Base-by-base conservation (phyloP, 2,888 invertebrate species). In the Frankliniella fusca region DNA sequence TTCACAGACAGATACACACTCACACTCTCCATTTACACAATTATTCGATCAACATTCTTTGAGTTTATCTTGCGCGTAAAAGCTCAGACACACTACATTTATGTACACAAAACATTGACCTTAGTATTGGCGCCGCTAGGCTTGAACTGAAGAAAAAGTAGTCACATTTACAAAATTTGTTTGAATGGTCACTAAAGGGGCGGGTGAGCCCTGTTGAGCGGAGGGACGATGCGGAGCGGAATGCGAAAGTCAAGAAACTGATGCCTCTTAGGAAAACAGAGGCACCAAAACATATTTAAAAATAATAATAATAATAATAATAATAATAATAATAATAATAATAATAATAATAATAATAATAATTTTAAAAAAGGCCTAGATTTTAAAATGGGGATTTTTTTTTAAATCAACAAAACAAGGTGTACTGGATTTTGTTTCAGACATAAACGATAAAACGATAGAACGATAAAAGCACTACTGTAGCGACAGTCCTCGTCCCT, bases 21-120 rank as follows among this genome's bases (percentile, higher is more conserved):
- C 70, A 76, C 70, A 27, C 12, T 20, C 20, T 54, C 15, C 18
- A 20, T 54, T 54, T 27, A 27, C 70, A 76, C 70, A 54, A 0
- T 76, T 12, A 23, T 27, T 27, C 70, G n/a, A 61, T 61, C 61
- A 15, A 38, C 38, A 38, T 38, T 38, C 38, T 38, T 38, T 38
- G 38, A 38, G 38, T 38, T 38, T 38, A 38, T 20, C 54, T 54
- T 20, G 54, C 54, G 54, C 54, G 18, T 54, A 15, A 54, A 54
- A 76, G 70, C 70, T 27, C 70, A 76, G 12, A 76, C 23, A 12
- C 10, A 27, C 70, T 76, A 76, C 70, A 76, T 10, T 20, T 76
- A 76, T 76, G 27, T 76, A 76, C 70, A 76, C 27, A 23, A 76
- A 76, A 76, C 27, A 76, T 76, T 80, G 80, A 81, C 81, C 20